These are phyloP conservation scores for Pollenia labialis DNA, from an alignment of 2,888 invertebrate genomes.

Conservation along the genomic window DNA sequence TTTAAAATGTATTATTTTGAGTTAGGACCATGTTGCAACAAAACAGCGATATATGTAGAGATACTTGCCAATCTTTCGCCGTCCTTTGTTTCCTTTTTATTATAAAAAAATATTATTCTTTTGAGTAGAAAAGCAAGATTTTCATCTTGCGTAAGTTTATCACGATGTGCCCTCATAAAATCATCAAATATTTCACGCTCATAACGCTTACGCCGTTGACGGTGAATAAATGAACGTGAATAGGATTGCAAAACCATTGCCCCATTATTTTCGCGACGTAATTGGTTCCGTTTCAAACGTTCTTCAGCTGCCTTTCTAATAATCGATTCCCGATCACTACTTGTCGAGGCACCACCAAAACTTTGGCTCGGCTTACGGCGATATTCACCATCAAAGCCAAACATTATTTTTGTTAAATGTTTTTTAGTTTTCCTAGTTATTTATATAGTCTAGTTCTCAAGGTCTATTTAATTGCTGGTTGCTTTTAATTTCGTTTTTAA, in stretches of 20 bases:
- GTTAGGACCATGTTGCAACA: too few species aligned
- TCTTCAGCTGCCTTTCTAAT: constrained; percentile 93
- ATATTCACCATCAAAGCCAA: constrained; percentile 95
- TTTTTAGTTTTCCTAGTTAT: neutral
- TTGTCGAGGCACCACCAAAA: constrained; percentile 93
- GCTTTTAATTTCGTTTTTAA: neutral
- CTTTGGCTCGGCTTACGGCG: constrained; percentile 94
- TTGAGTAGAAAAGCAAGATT: constrained; percentile 86
- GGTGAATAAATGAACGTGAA: constrained; percentile 89
- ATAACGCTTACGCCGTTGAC: constrained; percentile 88
- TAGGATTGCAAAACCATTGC: constrained; percentile 93
- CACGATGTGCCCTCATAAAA: constrained; percentile 84
- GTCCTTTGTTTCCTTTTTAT: constrained; percentile 86
- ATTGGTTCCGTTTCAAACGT: constrained; percentile 93
- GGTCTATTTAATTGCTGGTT: neutral
- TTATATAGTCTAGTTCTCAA: neutral
- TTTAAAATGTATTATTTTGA: too few species aligned
- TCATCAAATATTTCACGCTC: constrained; percentile 90
- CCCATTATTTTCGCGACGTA: constrained; percentile 89
- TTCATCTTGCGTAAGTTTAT: constrained; percentile 84
- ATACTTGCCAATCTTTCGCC: constrained; percentile 86
- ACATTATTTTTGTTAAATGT: constrained; percentile 84
- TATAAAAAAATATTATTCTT: constrained; percentile 91
- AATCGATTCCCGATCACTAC: constrained; percentile 86
- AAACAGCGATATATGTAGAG: too few species aligned